Evolutionary conservation across 2,888 invertebrate genomes (phyloP), one percentile per base, ranked within the genome.

Genomic region (Pandemis cinnamomeana): DNA sequence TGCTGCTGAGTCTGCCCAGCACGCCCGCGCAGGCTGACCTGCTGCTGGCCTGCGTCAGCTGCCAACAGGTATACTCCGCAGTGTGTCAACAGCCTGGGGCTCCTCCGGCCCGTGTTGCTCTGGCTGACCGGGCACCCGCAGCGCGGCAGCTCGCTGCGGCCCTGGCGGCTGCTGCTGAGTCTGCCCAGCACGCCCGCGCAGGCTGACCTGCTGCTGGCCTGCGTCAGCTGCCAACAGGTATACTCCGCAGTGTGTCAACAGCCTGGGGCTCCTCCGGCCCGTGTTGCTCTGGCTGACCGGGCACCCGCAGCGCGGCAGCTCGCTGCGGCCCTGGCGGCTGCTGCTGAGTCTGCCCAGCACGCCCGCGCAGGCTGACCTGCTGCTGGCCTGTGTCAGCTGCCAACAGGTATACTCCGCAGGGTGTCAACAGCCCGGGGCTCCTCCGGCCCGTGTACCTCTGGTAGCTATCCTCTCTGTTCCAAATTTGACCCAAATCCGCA

Each of bases 231-330:
- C 80, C 94, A 93, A 79, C 91, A 92, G 87, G 94, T 94, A 58
- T 42, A 6, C 48, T 58, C 58, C 90, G 15, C 84, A 96, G 96
- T 76, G 92, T 96, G 67, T 92, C 94, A 67, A 95, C 79, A 95
- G 95, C 78, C 84, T 96, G 53, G 95, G 96, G 81, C 92, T 96
- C 6, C 89, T 97, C 0, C 92, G 95, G 2, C 95, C 97, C 0
- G 95, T 97, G 48, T 96, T 96, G 83, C 89, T 97, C 13, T 96
- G 96, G 90, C 89, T 96, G 78, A 91, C 97, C 0, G 96, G 96
- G 80, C 95, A 90, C 41, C 85, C 85, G 7, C 82, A 83, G 55
- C 80, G 83, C 0, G 82, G 82, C 48, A 78, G 84, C 46, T 83
- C 85, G 60, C 78, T 86, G 51, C 83, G 84, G 5, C 89, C 91